These are phyloP conservation scores for Rhincodon typus DNA, from an alignment of 2,797 vertebrate genomes.

Conservation along the genomic window DNA sequence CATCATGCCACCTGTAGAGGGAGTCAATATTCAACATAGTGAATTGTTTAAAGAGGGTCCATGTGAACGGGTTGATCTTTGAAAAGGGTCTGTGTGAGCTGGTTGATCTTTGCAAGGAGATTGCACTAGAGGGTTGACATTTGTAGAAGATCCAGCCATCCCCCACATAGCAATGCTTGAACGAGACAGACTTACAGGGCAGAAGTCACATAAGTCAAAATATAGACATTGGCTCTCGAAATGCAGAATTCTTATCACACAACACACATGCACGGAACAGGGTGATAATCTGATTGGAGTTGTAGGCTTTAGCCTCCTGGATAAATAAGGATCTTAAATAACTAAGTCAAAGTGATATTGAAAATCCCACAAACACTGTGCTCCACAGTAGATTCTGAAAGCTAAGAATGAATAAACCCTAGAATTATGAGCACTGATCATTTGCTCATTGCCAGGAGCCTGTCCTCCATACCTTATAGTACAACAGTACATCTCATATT, in stretches of 20 bases:
- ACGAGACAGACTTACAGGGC: neutral
- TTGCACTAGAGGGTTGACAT: no score
- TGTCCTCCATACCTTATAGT: neutral
- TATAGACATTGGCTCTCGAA: neutral
- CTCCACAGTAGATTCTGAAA: neutral
- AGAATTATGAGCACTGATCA: neutral
- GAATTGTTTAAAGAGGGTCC: neutral
- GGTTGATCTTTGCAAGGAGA: no score
- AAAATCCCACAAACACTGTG: neutral
- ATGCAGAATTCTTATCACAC: neutral
- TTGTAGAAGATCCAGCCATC: no score
- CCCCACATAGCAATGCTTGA: neutral
- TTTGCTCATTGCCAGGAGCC: neutral
- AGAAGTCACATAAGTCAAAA: neutral
- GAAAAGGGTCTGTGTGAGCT: no score
- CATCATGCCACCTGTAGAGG: no score
- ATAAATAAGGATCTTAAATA: neutral
- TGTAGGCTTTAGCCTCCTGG: neutral
- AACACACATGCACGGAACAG: neutral
- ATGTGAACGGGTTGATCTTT: neutral
- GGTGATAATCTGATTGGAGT: conserved; percentile 1
- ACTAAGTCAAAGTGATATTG: conserved; percentile 18
- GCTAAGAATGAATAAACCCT: conserved; percentile 15
- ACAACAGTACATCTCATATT: neutral
- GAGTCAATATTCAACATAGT: no score